These are phyloP conservation scores for Heterodera filipjevi DNA, from an alignment of 2,888 invertebrate species.

Conservation along the genomic window DNA sequence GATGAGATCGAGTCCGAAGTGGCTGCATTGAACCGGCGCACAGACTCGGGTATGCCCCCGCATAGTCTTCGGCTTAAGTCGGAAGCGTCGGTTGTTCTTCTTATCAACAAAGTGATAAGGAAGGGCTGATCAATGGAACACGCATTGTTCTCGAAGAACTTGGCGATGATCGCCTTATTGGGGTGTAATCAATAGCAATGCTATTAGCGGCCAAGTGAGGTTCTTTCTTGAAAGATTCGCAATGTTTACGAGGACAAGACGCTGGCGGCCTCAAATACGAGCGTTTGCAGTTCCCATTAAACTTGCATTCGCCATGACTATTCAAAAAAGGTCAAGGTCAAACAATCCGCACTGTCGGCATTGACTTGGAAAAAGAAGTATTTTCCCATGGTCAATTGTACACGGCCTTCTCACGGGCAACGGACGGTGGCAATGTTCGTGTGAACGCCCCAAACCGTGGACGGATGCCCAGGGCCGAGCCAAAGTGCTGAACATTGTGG, in stretches of 20 bases:
- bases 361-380: neutral
- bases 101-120: constrained; percentile 35
- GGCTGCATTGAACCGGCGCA: neutral
- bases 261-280: neutral
- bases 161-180: constrained; percentile 10
- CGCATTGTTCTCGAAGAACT: constrained; percentile 29
- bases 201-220: neutral
- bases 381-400: neutral
- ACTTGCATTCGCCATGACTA: constrained; percentile 3
- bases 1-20: neutral
- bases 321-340: neutral
- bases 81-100: constrained; percentile 26
- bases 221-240: neutral
- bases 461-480: too few species aligned
- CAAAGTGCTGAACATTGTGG: too few species aligned
- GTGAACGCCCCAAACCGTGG: neutral
- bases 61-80: constrained; percentile 29
- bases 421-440: neutral
- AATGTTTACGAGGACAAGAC: neutral
- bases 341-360: neutral
- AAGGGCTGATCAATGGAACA: constrained; percentile 40
- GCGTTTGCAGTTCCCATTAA: neutral
- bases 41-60: constrained; percentile 28
- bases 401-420: neutral
- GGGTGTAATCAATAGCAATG: neutral